Evolutionary conservation across 2,113 vertebrate species (phyloP).

Genomic region (Rousettus leschenaultii): DNA sequence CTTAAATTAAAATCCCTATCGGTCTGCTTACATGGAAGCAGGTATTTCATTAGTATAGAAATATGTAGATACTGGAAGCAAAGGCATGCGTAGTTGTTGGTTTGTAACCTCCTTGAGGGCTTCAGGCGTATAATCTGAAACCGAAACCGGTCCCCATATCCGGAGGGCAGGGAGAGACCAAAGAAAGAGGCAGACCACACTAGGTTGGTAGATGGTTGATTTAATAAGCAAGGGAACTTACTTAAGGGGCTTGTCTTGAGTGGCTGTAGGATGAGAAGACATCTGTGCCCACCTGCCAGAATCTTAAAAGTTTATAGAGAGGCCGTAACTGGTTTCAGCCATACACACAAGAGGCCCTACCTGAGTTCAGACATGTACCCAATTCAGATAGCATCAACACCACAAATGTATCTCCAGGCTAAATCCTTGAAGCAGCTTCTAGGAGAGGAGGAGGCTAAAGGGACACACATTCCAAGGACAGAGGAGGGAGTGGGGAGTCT

Average conservation of each 20-base stretch:
- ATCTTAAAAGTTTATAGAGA: not conserved
- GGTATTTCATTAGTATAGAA: not conserved
- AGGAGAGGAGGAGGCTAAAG: too few relatives aligned
- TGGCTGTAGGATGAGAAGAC: not conserved
- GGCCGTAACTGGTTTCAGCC: not conserved
- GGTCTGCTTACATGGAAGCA: not conserved
- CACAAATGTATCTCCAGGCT: not conserved
- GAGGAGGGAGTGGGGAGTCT: too few relatives aligned
- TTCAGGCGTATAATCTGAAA: not conserved
- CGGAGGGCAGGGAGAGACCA: not conserved
- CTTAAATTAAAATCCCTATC: constrained; percentile 1
- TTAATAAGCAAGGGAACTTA: too few relatives aligned
- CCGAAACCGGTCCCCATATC: not conserved
- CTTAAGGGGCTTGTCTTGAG: not conserved
- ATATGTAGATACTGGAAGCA: not conserved
- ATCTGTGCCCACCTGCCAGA: not conserved
- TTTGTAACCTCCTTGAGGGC: not conserved
- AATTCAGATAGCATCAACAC: not conserved
- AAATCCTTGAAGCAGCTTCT: not conserved
- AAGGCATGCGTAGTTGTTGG: not conserved
- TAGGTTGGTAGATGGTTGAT: not conserved
- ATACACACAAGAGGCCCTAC: not conserved
- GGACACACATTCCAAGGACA: not conserved
- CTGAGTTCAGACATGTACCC: too few relatives aligned
- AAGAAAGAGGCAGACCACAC: not conserved